phyloP scores from a whole-genome alignment of 2,113 vertebrate genomes.

The Pterocles orientalis region DNA sequence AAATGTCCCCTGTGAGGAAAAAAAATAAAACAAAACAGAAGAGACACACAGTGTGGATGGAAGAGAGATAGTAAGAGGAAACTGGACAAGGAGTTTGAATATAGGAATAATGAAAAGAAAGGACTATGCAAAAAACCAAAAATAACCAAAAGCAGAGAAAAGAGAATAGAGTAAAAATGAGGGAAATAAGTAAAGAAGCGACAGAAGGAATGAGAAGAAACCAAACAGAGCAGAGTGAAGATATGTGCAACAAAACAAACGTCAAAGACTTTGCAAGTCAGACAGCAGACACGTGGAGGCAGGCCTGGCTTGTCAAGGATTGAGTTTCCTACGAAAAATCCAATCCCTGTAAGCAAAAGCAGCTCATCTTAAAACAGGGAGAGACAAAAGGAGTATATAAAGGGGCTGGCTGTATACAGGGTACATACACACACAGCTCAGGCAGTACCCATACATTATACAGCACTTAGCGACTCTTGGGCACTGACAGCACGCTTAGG shows the following conservation, averaged over 20 bases:
- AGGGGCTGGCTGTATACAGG: not conserved
- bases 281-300: not conserved
- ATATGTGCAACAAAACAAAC: not conserved
- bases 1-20: slow-evolving; percentile 47
- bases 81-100: not conserved
- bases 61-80: not conserved
- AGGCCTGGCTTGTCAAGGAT: not conserved
- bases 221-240: not conserved
- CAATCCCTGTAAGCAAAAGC: not conserved
- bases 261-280: not conserved
- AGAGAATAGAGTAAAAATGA: not conserved
- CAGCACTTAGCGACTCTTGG: not conserved
- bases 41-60: not conserved
- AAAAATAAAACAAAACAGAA: not conserved
- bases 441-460: not conserved
- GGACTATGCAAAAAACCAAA: not conserved
- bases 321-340: not conserved
- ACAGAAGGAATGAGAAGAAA: not conserved
- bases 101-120: not conserved
- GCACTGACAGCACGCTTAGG: not conserved
- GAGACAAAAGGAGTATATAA: not conserved
- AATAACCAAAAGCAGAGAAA: not conserved
- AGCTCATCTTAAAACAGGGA: not conserved
- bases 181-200: not conserved
- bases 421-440: too few relatives aligned